Evolutionary conservation across 2,797 vertebrate genomes (phyloP), one percentile per base, ranked within the genome.

Genomic region (Crax fasciolata): DNA sequence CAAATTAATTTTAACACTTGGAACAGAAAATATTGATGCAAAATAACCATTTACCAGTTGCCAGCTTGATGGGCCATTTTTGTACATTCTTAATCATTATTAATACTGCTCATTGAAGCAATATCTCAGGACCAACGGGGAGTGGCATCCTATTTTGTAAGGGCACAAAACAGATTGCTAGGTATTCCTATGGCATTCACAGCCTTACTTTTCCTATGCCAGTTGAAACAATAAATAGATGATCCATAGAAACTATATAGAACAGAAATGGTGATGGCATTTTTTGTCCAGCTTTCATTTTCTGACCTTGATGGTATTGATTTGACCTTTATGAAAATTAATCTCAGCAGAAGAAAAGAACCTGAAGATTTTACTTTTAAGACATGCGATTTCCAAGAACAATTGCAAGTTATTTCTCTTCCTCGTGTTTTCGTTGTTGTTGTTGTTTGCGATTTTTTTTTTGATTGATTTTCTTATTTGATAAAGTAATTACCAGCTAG

Each of bases 301-400:
- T 94, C 77, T 72, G 35, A 20, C 66, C 59, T 78, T 72, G 38
- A 78, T 72, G 46, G 18, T 89, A 93, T 80, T 91, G 79, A 94
- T 89, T 81, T 74, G 87, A 89, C 71, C 77, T 95, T 81, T 91
- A 82, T 52, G 44, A 91, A 96, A 88, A 95, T 95, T 93, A 93
- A 78, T 90, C 87, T 95, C 84, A 38, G 71, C 73, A 87, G 85
- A 91, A 10, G 17, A 87, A 67, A 23, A 86, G 39, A 84, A 38
- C 11, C 66, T 78, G 68, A 90, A 92, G 62, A 88, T 90, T 90
- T 83, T 80, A 83, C 77, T 83, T 91, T 90, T 76, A 91, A 84
- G 55, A 19, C 58, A 70, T 78, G 51, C 23, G 57, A 25, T 91
- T 95, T 96, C 35, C 73, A 85, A 84, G 63, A 93, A 39, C 44